These are phyloP conservation scores for Drosophila infuscata DNA, from an alignment of 2,888 invertebrate genomes.

Conservation along the genomic window DNA sequence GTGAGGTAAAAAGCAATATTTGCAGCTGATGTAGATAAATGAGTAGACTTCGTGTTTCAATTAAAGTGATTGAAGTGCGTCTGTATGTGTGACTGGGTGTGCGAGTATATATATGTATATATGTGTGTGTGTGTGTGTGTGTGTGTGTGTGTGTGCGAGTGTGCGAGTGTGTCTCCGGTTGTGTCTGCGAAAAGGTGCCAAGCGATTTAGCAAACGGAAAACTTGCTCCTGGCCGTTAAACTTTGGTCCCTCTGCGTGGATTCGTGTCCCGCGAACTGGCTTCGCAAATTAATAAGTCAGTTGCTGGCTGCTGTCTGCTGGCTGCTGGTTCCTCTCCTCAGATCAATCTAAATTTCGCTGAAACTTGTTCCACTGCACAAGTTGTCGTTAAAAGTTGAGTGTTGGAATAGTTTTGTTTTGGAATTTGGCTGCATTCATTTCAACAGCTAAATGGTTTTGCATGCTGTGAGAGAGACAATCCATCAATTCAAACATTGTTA, in stretches of 20 bases:
- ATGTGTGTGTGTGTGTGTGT: too few species aligned
- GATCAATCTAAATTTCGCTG: slow-evolving; percentile 47
- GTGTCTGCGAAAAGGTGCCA: slow-evolving; percentile 50
- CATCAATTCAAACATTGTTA: slow-evolving; percentile 66
- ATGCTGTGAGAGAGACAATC: slow-evolving; percentile 50
- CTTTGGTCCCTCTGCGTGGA: slow-evolving; percentile 27
- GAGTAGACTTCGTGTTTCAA: slow-evolving; percentile 80
- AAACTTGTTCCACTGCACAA: slow-evolving; percentile 49
- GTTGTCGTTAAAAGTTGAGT: slow-evolving; percentile 55
- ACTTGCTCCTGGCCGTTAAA: slow-evolving; percentile 60
- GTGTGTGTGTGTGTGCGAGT: too few species aligned
- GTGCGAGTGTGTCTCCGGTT: background rate
- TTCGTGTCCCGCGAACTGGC: slow-evolving; percentile 20
- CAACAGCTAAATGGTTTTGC: slow-evolving; percentile 58
- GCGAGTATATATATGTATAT: background rate
- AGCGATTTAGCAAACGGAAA: slow-evolving; percentile 67
- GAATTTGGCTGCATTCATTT: slow-evolving; percentile 49
- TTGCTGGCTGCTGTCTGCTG: slow-evolving; percentile 21
- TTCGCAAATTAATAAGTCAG: slow-evolving; percentile 75
- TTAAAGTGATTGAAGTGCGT: slow-evolving; percentile 78
- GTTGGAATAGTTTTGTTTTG: slow-evolving; percentile 60
- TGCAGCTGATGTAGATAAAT: slow-evolving; percentile 80
- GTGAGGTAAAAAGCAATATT: slow-evolving; percentile 67
- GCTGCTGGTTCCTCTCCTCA: background rate
- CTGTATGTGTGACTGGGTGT: slow-evolving; percentile 24